Evolutionary conservation across 2,888 invertebrate species (phyloP).

Genomic region (Oxycera nigricornis): DNA sequence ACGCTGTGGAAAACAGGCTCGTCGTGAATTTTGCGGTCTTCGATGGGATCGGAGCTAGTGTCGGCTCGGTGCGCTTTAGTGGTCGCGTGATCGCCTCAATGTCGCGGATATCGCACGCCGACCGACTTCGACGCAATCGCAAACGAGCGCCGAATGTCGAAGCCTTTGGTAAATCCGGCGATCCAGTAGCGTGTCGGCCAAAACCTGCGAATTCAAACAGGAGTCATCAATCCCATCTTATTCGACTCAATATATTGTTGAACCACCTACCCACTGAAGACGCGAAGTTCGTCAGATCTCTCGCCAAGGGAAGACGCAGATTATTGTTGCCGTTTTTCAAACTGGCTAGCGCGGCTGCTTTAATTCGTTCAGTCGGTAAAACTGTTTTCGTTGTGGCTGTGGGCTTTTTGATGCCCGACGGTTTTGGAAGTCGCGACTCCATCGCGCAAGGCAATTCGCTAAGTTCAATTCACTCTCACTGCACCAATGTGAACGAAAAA

Average conservation of each 20-base stretch:
- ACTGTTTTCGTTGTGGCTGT: constrained; percentile 51
- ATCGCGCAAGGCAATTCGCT: constrained; percentile 53
- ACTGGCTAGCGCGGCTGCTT: constrained; percentile 46
- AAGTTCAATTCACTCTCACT: neutral
- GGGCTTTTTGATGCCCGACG: constrained; percentile 55
- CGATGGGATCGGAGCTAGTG: constrained; percentile 54
- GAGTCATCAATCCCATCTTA: too few relatives aligned
- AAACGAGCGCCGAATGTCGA: constrained; percentile 43
- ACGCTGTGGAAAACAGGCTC: neutral
- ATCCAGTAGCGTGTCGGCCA: constrained; percentile 44
- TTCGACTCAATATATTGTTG: neutral
- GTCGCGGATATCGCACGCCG: constrained; percentile 54
- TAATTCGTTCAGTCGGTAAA: constrained; percentile 58
- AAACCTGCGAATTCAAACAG: neutral
- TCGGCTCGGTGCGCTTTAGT: constrained; percentile 53
- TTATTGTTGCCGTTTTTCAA: constrained; percentile 4
- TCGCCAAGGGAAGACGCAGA: constrained; percentile 47
- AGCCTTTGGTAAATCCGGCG: constrained; percentile 52
- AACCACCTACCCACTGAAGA: constrained; percentile 51
- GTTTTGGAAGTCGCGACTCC: constrained; percentile 65
- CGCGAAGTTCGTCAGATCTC: constrained; percentile 49
- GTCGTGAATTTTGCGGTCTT: constrained; percentile 52
- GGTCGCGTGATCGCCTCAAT: constrained; percentile 42
- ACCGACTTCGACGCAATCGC: constrained; percentile 48
- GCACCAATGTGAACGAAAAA: too few relatives aligned